Evolutionary conservation across 2,113 vertebrate species (phyloP), one percentile per base, ranked within the genome.

Genomic region (Pandion haliaetus): DNA sequence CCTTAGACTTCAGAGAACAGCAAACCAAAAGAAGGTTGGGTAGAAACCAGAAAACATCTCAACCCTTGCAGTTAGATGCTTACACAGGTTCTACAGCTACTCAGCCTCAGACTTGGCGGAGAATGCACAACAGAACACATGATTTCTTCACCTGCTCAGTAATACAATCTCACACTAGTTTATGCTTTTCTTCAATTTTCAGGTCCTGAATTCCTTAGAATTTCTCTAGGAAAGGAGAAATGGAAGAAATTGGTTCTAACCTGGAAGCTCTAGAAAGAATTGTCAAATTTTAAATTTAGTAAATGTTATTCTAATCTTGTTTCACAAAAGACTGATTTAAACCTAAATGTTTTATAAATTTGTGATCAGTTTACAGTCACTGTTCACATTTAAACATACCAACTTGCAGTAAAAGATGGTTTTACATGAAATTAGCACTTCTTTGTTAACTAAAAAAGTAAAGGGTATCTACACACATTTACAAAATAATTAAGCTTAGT

Each of bases 391-490:
- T 74, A 73, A 77, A 49, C 50, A 47, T n/a, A 58, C 5, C 34
- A 65, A n/a, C 25, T 78, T 45, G 28, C 72, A 72, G 50, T 31
- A 72, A 52, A 78, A 82, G 14, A 20, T 42, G 14, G 17, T n/a
- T 74, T 81, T 81, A 74, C 14, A 59, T 18, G 2, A 80, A 69
- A 63, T 86, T 19, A 65, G 18, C 24, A 44, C 17, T 50, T 82
- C 5, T 25, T 70, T 62, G 13, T 65, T 69, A 86, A 61, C 18
- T 26, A 32, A 90, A 86, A 89, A 52, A 82, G 4, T 44, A 58
- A 59, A 19, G 5, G 1, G 6, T 50, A 74, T n/a, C 29, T 50
- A 55, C 26, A 44, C 0, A 0, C 20, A 67, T 45, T 79, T 49
- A 76, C 8, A 83, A 50, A 76, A 70, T 72, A 63, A 59, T 31